Evolutionary conservation across 2,888 invertebrate genomes (phyloP), one percentile per base, ranked within the genome.

Genomic region (Ashinkailepas kermadecensis): DNA sequence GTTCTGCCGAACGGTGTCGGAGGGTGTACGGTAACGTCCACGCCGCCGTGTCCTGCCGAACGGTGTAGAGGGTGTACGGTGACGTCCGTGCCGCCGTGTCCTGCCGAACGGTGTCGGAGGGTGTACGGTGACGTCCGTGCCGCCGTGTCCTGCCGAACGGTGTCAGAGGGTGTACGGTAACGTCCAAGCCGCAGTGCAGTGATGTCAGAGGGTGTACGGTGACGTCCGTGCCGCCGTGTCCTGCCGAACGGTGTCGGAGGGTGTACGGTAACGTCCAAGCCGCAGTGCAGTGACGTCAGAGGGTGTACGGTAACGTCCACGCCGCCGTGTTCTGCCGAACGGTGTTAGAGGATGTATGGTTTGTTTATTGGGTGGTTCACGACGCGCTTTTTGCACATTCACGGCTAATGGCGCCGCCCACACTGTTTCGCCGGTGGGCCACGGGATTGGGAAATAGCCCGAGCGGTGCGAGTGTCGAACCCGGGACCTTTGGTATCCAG

Each of bases 161-260:
- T 39, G 39, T 39, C 39, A 39, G 2, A 39, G 39, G 39, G 39
- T 39, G 39, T 54, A n/a, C 13, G 23, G 95, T 97, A 58, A 96
- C 96, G 86, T 96, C 97, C 84, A 99, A 96, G 83, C 99, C 91
- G 15, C 99, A 98, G 11, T n/a, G 18, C 23, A 23, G 18, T 11
- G 39, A 21, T 79, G 12, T 39, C 79, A n/a, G 59, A 7, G 62
- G 15, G 62, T 62, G 62, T 62, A 15, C 0, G 62, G 13, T 85
- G 99, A 94, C 0, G 97, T 96, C 99, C 99, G 99, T 0, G 99
- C 99, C 0, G 96, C 94, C 0, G 99, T 99, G 87, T 99, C 99
- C 84, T 97, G 91, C 0, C 23, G 1, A 58, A 58, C 39, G 39
- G 4, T 39, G 39, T 39, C 39, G 4, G 39, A 39, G 39, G 39